These are phyloP conservation scores for Corythaixoides concolor DNA, from an alignment of 2,113 vertebrate genomes.

Conservation along the genomic window DNA sequence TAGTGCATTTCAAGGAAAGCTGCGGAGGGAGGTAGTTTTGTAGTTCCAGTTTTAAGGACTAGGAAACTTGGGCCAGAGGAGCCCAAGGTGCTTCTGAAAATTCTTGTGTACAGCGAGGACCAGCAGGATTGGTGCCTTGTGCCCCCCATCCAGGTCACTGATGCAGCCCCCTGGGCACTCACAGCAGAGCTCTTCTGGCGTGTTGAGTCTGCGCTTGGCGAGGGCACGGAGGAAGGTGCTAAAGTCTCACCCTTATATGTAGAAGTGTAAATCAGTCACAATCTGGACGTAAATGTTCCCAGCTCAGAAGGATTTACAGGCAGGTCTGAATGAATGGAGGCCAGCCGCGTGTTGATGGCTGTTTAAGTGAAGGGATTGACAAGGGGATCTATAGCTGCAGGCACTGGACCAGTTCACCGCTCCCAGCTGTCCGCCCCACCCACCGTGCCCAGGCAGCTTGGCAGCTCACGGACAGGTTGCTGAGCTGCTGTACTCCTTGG, in stretches of 20 bases:
- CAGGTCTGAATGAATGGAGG: neutral
- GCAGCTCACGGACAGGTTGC: neutral
- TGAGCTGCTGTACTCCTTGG: neutral
- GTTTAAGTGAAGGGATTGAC: neutral
- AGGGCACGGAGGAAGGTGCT: neutral
- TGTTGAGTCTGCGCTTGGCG: neutral
- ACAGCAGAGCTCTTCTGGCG: neutral
- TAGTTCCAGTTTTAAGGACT: neutral
- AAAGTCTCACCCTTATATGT: neutral
- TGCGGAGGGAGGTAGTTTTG: neutral
- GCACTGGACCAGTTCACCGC: neutral
- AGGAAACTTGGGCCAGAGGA: neutral
- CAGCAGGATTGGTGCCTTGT: neutral
- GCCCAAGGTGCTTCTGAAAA: neutral
- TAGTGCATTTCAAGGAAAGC: neutral
- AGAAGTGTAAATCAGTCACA: neutral
- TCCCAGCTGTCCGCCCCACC: neutral
- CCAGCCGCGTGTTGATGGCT: neutral
- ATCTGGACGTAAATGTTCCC: neutral
- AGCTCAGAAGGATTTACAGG: neutral
- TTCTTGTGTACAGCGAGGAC: rapidly evolving
- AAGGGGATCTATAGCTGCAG: neutral
- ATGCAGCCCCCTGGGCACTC: neutral
- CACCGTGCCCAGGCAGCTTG: neutral
- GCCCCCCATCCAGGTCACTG: rapidly evolving